Percentiles rank a stretch among this genome's conserved stretches.
These are phyloP conservation scores for Neoscelio sp. DNA, from an alignment of 2,888 invertebrate species.

Conservation along the genomic window DNA sequence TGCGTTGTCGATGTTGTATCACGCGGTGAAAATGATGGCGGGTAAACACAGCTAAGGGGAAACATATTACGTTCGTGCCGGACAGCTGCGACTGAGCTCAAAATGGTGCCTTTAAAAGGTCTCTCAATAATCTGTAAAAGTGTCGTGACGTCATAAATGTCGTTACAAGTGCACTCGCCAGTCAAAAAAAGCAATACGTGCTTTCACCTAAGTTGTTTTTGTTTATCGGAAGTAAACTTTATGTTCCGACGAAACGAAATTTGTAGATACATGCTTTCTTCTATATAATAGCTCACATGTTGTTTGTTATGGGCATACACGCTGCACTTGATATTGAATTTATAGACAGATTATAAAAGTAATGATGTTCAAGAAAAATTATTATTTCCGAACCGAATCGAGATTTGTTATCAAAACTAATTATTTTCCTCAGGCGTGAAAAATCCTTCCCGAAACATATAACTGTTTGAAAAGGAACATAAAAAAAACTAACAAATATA, in stretches of 20 bases:
- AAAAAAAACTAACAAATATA: conserved; percentile 7
- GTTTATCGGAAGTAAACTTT: conserved; percentile 55
- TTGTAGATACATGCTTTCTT: conserved; percentile 14
- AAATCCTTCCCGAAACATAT: too few species aligned
- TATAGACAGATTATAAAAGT: not conserved
- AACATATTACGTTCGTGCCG: conserved; percentile 39
- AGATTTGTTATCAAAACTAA: too few species aligned
- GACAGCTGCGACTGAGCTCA: conserved; percentile 58
- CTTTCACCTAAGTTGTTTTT: conserved; percentile 51
- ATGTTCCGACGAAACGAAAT: conserved; percentile 34
- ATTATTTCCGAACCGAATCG: too few species aligned
- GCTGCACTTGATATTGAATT: conserved; percentile 9
- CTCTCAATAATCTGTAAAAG: conserved; percentile 57
- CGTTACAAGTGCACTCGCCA: conserved; percentile 52
- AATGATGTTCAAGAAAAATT: conserved; percentile 11
- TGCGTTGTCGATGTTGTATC: conserved; percentile 31
- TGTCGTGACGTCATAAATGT: conserved; percentile 62
- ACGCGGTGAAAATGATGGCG: conserved; percentile 27
- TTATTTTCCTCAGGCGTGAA: too few species aligned
- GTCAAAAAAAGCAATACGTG: conserved; percentile 53
- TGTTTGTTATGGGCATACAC: conserved; percentile 21
- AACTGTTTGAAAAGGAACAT: too few species aligned
- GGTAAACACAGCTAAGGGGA: conserved; percentile 31
- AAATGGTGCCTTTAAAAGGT: conserved; percentile 60
- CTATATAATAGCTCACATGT: conserved; percentile 15